Base-by-base conservation (phyloP, 2,888 invertebrate genomes). In the Ecdyonurus torrentis region DNA sequence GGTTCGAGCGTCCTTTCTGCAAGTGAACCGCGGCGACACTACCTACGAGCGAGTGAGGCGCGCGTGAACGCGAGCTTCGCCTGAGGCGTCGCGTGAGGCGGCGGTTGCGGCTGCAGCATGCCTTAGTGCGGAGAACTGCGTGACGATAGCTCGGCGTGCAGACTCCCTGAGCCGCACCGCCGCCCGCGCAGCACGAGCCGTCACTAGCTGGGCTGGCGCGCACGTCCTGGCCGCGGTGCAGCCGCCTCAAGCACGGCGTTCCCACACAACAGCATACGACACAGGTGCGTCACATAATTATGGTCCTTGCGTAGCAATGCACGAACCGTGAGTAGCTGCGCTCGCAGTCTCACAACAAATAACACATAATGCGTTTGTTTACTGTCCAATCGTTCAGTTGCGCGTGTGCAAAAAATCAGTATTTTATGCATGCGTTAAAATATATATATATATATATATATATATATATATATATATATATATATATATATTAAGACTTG, bases 221-320 rank as follows among this genome's bases (percentile, higher is more conserved):
- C n/a, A n/a, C 55, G n/a, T n/a, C 55, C 20, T 7, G 15, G 55
- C 10, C 10, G 22, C 55, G 55, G n/a, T 22, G 55, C 55, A n/a
- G 22, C n/a, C 55, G 19, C 55, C n/a, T 55, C 5, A 55, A 55
- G 55, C 55, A 55, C 55, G 55, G 55, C 55, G 55, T 55, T 55
- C 22, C 55, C 10, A 55, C 55, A 55, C 55, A 55, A 55, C 55
- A 55, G 55, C 55, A 55, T 55, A 55, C 55, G 55, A 20, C 55
- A 55, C 55, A 55, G 55, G 55, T 55, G 19, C 7, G 50, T 50
- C 50, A n/a, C n/a, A n/a, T n/a, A n/a, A n/a, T n/a, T n/a, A n/a
- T n/a, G n/a, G n/a, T n/a, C n/a, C n/a, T n/a, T n/a, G n/a, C n/a
- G n/a, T n/a, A n/a, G n/a, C n/a, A n/a, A n/a, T n/a, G n/a, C n/a